Evolutionary conservation across 2,797 vertebrate species (phyloP), one percentile per base, ranked within the genome.

Genomic region (Trachops cirrhosus): DNA sequence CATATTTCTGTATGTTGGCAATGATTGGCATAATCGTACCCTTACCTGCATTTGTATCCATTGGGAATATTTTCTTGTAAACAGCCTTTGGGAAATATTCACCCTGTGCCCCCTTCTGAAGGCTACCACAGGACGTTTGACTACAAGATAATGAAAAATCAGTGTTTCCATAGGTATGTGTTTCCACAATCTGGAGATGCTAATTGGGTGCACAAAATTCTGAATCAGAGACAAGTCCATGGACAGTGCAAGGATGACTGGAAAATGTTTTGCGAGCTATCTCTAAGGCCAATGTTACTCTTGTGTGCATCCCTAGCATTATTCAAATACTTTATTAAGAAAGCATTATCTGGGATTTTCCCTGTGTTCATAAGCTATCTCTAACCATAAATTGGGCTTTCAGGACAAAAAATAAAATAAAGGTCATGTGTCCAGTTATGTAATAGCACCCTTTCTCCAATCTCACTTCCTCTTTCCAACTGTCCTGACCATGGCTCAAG

Each of bases 141-240:
- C 97, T 97, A 74, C 88, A 97, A 97, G 54, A 37, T 71, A 8
- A 93, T 18, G 26, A 94, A 57, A 96, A 96, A 94, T 74, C 57
- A 93, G 26, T 86, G 39, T 39, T 93, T 86, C 54, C 29, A n/a
- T 95, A 86, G 78, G 14, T 86, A 71, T 67, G 41, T 68, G 6
- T 79, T 94, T 88, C 29, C 32, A 68, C 46, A 95, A 19, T 71
- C 15, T 34, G 57, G n/a, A 26, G 37, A 87, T 68, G 77, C 39
- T 94, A 21, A 82, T 39, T 29, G 57, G 37, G 34, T 9, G 70
- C 37, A 93, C 10, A 79, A 18, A 77, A 54, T 52, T 84, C 71
- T 89, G 64, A 94, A 57, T 37, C 22, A 64, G 44, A 79, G 50
- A 78, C 7, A 70, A 64, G 32, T 83, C 22, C 7, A 67, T 73